Base-by-base conservation (phyloP, 2,888 invertebrate genomes). In the Lycia hirtaria region DNA sequence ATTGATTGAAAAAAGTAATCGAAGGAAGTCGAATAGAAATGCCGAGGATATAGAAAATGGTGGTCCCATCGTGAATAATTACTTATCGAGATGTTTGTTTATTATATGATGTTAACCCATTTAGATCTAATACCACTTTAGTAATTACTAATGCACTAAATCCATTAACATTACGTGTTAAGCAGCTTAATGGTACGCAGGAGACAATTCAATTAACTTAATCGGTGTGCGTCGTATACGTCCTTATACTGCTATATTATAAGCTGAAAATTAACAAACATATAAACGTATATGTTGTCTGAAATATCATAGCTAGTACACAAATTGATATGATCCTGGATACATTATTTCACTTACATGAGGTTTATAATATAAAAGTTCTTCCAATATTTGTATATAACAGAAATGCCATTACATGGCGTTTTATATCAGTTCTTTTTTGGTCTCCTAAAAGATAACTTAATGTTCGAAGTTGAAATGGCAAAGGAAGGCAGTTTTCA, bases 141-240 rank as follows among this genome's bases (percentile, higher is more conserved):
- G 32, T 41, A 26, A 54, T 48, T 28, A 54, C 47, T 30, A 24
- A 37, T 38, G 28, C 40, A 38, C 17, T 28, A 38, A 33, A 32
- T 19, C 43, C 33, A 56, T 49, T 47, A 15, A 43, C 22, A 19
- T 32, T 22, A 49, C 15, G 44, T 24, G 56, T 56, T 49, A 50
- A 43, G 49, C 22, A 44, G 37, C 56, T 37, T 56, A 44, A 50
- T 45, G 38, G 22, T 4, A 33, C 38, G 5, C 35, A 6, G 38
- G 26, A 45, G 44, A 45, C 49, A 56, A 56, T 56, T 49, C 49
- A 37, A 50, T 56, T 49, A 30, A 37, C 44, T 43, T 33, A 45
- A 22, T 33, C 22, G 14, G 41, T 26, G 17, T 17, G 41, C 14
- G 17, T 32, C 26, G 14, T 14, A 32, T 20, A 22, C 15, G 3